Evolutionary conservation across 35 echinoderm and acorn worm species (phyloP).

Genomic region (Apostichopus japonicus): DNA sequence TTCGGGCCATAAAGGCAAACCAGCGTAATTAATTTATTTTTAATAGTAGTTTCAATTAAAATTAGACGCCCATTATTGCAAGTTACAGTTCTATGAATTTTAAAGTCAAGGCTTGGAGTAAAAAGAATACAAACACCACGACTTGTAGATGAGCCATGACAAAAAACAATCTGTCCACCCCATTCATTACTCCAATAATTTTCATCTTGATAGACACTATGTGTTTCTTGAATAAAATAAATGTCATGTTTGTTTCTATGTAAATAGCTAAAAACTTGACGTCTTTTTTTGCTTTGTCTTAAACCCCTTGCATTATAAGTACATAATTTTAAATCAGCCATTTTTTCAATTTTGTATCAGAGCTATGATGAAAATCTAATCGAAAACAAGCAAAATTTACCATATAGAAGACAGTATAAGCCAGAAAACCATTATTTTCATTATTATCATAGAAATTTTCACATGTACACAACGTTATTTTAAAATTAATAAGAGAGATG

Average conservation of each 20-base stretch:
- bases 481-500: too few relatives aligned
- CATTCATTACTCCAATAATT: too few relatives aligned
- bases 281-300: constrained; percentile 9
- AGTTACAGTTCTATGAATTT: neutral
- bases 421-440: neutral
- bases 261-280: neutral
- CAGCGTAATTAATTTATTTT: neutral
- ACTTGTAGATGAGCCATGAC: neutral
- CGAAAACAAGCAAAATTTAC: neutral
- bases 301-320: constrained; percentile 12
- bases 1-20: neutral
- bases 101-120: too few relatives aligned
- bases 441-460: too few relatives aligned
- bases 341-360: neutral
- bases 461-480: neutral
- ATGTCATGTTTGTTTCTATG: constrained; percentile 1
- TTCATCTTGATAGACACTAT: too few relatives aligned
- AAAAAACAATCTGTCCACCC: too few relatives aligned
- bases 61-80: neutral
- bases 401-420: neutral
- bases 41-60: neutral
- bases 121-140: neutral
- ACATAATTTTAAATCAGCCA: constrained; percentile 4
- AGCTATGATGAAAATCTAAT: neutral
- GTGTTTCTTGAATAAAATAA: too few relatives aligned